A percentile compares a stretch with the other conserved stretches of the same genome.
Conservation (phyloP, 2,113 vertebrate species). For the Raja brachyura region DNA sequence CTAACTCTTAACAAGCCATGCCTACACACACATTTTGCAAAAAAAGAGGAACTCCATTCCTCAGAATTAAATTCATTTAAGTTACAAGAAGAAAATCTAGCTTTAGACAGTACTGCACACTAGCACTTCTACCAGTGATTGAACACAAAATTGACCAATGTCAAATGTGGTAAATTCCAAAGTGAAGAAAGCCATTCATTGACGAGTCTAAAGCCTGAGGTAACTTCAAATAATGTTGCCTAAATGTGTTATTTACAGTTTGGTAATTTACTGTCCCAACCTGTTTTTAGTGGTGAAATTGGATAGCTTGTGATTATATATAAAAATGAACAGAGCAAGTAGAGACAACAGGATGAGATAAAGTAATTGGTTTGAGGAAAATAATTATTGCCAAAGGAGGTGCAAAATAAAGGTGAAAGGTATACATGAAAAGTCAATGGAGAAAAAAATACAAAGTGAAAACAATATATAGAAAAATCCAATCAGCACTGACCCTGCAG, state of each 20-base stretch:
- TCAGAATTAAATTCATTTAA: background rate
- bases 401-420: background rate
- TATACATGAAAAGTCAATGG: background rate
- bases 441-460: background rate
- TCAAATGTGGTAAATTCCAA: background rate
- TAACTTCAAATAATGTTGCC: background rate
- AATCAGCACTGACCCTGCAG: background rate
- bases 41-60: background rate
- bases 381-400: background rate
- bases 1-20: background rate
- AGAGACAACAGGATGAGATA: background rate
- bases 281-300: background rate
- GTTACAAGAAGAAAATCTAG: background rate
- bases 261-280: background rate
- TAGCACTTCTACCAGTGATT: background rate
- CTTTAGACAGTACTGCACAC: background rate
- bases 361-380: background rate
- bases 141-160: background rate
- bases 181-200: background rate
- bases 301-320: background rate
- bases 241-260: background rate
- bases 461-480: background rate
- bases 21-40: background rate
- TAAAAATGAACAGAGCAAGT: background rate
- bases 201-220: background rate